These are phyloP conservation scores for Lagothrix lagotricha DNA, from an alignment of 2,797 vertebrate species.

Conservation along the genomic window DNA sequence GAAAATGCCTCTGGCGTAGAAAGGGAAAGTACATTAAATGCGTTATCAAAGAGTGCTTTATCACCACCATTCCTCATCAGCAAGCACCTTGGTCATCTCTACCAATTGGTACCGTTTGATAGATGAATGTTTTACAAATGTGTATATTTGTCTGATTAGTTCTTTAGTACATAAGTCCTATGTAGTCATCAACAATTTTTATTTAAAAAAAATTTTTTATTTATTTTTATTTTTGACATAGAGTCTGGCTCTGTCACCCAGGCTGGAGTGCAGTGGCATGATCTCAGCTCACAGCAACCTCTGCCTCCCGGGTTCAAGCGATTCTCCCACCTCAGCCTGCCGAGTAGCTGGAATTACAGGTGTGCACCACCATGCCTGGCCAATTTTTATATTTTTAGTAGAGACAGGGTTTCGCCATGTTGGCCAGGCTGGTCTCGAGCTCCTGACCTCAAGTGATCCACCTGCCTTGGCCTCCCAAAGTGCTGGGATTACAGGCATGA, in stretches of 20 bases:
- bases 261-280: not conserved
- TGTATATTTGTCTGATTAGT: not conserved
- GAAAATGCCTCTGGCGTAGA: not conserved
- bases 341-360: not conserved
- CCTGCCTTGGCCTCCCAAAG: not conserved
- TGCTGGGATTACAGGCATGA: not conserved
- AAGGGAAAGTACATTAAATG: not conserved
- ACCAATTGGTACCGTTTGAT: not conserved
- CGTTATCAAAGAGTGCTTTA: not conserved
- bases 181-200: not conserved
- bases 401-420: not conserved
- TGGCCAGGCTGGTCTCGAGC: not conserved
- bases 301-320: not conserved
- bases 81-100: not conserved
- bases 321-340: not conserved
- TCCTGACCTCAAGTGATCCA: not conserved
- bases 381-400: not conserved
- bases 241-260: not conserved
- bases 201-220: not conserved
- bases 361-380: not conserved
- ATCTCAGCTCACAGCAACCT: not conserved
- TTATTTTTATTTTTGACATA: not conserved
- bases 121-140: not conserved
- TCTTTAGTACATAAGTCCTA: not conserved
- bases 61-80: fast-evolving